phyloP scores from a whole-genome alignment of 2,888 invertebrate genomes.

The Synergus itoensis region DNA sequence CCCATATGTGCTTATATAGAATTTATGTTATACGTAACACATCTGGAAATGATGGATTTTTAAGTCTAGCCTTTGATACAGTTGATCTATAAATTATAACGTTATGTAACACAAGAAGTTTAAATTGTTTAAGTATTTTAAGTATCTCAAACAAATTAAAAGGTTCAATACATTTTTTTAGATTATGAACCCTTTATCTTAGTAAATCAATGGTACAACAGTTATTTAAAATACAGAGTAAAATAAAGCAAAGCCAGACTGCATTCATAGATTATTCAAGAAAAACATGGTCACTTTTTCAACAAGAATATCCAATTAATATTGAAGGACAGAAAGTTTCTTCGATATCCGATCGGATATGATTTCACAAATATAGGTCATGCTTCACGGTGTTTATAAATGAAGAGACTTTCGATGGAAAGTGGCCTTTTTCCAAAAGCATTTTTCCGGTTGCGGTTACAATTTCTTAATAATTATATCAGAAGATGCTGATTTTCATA shows the following conservation, averaged over 20 bases:
- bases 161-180: neutral
- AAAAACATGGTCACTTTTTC: neutral
- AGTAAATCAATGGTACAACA: too few relatives aligned
- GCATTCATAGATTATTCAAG: neutral
- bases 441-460: neutral
- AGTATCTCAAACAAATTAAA: too few relatives aligned
- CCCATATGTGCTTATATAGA: conserved; percentile 15
- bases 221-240: neutral
- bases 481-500: neutral
- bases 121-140: too few relatives aligned
- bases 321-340: neutral
- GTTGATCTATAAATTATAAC: neutral
- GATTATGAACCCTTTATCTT: too few relatives aligned
- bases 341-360: neutral
- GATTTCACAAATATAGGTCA: conserved; percentile 19
- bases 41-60: conserved; percentile 4
- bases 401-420: conserved; percentile 26
- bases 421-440: conserved; percentile 14
- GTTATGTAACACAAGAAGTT: neutral
- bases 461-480: conserved; percentile 28
- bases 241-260: neutral
- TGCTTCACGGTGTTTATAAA: conserved; percentile 22
- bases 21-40: conserved; percentile 26
- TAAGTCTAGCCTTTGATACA: neutral
- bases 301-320: neutral